Conservation (phyloP, 2,888 invertebrate species). For the Athalia circularis region DNA sequence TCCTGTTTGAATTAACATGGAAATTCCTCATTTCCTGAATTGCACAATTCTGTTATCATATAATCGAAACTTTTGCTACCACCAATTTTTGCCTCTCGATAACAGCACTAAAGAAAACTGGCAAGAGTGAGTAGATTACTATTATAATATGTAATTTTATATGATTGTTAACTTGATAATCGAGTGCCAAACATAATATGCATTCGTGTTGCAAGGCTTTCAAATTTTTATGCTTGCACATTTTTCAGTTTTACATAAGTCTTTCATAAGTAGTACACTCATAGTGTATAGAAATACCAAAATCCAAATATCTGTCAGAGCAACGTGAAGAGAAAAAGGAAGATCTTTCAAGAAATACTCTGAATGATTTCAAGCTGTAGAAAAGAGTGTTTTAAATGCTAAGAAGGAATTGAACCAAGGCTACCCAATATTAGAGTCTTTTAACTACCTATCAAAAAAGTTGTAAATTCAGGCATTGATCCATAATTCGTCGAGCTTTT, state of each 20-base stretch:
- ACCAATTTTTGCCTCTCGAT: background rate
- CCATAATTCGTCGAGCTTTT: background rate
- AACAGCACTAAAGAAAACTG: background rate
- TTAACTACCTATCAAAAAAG: too few species aligned
- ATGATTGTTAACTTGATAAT: constrained; percentile 10
- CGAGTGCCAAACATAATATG: constrained; percentile 29
- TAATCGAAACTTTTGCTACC: background rate
- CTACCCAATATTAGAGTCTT: too few species aligned
- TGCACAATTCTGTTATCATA: background rate
- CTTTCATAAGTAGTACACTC: background rate
- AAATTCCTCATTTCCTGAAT: background rate
- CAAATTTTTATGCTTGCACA: background rate
- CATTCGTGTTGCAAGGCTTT: background rate
- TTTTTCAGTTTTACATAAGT: background rate
- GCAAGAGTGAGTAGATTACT: background rate
- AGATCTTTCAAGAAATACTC: background rate
- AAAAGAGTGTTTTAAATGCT: background rate
- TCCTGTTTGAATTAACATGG: background rate
- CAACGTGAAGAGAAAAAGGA: background rate
- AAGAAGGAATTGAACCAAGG: constrained; percentile 12
- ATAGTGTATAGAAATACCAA: background rate
- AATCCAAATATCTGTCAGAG: too few species aligned
- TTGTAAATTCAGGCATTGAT: background rate
- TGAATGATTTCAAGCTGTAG: background rate
- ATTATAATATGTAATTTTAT: background rate